A percentile compares a stretch with the other conserved stretches of the same genome.
phyloP scores from a whole-genome alignment of 2,113 vertebrate species.

The Lophura nycthemera region DNA sequence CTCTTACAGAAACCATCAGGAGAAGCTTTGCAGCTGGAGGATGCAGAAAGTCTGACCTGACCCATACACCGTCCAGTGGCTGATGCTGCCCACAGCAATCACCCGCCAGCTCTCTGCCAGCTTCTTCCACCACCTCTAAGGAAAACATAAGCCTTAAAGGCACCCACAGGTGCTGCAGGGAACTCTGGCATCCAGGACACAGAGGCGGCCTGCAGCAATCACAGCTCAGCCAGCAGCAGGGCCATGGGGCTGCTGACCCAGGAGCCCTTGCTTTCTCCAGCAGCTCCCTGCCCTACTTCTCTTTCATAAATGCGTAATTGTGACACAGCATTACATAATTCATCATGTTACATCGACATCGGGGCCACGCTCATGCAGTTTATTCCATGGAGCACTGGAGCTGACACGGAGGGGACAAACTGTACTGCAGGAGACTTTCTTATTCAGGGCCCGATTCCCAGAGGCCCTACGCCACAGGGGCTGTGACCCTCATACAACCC shows the following conservation, averaged over 20 bases:
- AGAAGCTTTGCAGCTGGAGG: not conserved
- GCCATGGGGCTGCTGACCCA: not conserved
- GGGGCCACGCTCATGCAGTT: not conserved
- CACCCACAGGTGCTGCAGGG: not conserved
- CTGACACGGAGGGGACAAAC: not conserved
- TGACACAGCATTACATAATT: constrained; percentile 60
- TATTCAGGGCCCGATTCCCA: fast-evolving
- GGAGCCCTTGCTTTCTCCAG: not conserved
- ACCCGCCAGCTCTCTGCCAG: not conserved
- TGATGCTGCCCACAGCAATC: not conserved
- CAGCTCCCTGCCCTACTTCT: constrained; percentile 66
- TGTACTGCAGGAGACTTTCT: not conserved
- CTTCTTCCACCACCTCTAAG: not conserved
- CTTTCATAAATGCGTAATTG: constrained; percentile 46
- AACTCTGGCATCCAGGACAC: not conserved
- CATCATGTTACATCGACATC: constrained; percentile 3
- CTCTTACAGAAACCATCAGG: not conserved
- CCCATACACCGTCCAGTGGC: not conserved
- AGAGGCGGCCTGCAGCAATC: not conserved
- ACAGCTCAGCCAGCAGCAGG: not conserved
- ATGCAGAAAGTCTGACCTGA: not conserved
- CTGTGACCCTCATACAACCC: not conserved
- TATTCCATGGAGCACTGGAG: not conserved
- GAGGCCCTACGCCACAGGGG: not conserved
- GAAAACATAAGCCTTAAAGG: not conserved